Evolutionary conservation across 2,113 vertebrate species (phyloP).

Genomic region (Atractosteus spatula): DNA sequence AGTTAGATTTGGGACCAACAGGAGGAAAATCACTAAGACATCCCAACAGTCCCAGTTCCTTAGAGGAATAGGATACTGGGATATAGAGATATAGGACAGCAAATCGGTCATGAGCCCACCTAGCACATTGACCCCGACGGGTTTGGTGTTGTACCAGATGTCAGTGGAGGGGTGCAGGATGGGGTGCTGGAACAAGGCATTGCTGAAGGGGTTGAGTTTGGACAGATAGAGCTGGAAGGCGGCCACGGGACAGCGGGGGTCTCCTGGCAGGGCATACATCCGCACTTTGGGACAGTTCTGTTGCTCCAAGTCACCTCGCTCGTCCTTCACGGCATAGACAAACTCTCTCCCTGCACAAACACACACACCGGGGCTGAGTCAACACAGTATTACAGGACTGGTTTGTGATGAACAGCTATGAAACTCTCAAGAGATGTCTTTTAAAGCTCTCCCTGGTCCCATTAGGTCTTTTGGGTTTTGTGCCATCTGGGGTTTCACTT

Average conservation of each 20-base stretch:
- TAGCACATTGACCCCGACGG: slow-evolving; percentile 9
- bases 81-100: too few species aligned
- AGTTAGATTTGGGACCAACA: too few species aligned
- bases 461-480: too few species aligned
- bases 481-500: too few species aligned
- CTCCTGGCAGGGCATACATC: slow-evolving; percentile 14
- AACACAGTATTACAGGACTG: too few species aligned
- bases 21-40: too few species aligned
- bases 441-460: too few species aligned
- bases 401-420: too few species aligned
- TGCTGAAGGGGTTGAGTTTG: slow-evolving; percentile 15
- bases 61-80: too few species aligned
- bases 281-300: not conserved
- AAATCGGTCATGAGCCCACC: not conserved
- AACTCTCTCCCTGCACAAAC: slow-evolving; percentile 1
- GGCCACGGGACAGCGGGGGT: slow-evolving; percentile 4
- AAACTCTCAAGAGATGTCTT: too few species aligned
- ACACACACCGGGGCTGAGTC: not conserved
- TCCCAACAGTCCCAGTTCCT: too few species aligned
- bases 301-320: not conserved
- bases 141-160: slow-evolving; percentile 16
- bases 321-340: slow-evolving; percentile 5
- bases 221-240: slow-evolving; percentile 17
- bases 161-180: slow-evolving; percentile 13
- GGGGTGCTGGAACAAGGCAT: slow-evolving; percentile 13